These are phyloP conservation scores for Phaonia tiefii DNA, from an alignment of 2,888 invertebrate genomes.

Conservation along the genomic window DNA sequence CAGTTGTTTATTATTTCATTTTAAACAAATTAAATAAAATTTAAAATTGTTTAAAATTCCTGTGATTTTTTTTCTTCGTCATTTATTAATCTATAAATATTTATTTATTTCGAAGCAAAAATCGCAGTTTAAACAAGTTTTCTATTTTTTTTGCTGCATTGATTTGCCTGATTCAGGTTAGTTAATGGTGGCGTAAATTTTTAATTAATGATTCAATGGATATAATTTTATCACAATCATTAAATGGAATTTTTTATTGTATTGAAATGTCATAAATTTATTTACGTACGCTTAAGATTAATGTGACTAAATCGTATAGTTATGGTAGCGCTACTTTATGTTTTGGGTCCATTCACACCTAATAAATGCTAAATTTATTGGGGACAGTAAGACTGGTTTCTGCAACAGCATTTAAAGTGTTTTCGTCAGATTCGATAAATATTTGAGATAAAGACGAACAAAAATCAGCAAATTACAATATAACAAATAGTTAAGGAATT, in stretches of 20 bases:
- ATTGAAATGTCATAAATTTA: not conserved
- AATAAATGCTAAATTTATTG: not conserved
- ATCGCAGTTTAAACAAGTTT: slow-evolving; percentile 8
- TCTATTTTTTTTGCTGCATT: not conserved
- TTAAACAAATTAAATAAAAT: too few relatives aligned
- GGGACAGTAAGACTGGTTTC: too few relatives aligned
- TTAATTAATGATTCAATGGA: slow-evolving; percentile 7
- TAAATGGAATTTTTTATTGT: not conserved
- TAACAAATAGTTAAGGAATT: too few relatives aligned
- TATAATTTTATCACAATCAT: not conserved
- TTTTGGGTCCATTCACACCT: not conserved
- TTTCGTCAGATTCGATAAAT: too few relatives aligned
- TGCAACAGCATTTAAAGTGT: too few relatives aligned
- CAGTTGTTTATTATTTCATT: too few relatives aligned
- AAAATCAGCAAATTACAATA: too few relatives aligned
- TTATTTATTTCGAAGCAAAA: not conserved
- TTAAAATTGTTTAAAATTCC: slow-evolving; percentile 1
- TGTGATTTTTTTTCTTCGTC: not conserved
- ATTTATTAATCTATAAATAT: slow-evolving; percentile 2
- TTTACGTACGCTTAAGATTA: not conserved
- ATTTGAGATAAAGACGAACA: too few relatives aligned
- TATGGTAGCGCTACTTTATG: not conserved
- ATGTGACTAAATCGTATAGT: not conserved
- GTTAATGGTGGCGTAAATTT: not conserved
- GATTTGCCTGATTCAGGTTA: not conserved